phyloP scores from a whole-genome alignment of 1,140 invertebrate species.

The Hyles euphorbiae region DNA sequence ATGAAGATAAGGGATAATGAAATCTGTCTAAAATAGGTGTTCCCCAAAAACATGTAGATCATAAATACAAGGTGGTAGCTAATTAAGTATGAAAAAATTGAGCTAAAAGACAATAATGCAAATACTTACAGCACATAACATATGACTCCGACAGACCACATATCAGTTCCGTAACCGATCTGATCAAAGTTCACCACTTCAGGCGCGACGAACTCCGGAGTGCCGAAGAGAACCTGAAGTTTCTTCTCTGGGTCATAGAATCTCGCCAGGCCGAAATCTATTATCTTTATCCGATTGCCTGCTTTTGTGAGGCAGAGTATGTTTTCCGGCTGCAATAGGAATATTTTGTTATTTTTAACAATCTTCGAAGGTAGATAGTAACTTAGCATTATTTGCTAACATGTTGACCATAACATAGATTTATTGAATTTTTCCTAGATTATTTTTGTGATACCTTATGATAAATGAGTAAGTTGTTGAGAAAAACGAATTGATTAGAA shows the following conservation, averaged over 20 bases:
- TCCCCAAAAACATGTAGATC: too few species aligned
- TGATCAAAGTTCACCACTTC: conserved; percentile 99
- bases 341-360: not conserved
- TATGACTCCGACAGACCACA: conserved; percentile 99
- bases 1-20: too few species aligned
- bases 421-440: too few species aligned
- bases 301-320: conserved; percentile 95
- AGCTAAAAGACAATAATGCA: not conserved
- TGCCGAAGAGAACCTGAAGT: conserved; percentile 95
- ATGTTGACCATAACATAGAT: too few species aligned
- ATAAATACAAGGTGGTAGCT: too few species aligned
- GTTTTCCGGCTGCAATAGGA: conserved; percentile 91
- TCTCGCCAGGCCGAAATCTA: conserved; percentile 96
- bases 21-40: too few species aligned
- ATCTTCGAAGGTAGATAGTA: too few species aligned
- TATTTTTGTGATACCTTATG: too few species aligned
- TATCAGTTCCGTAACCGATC: conserved; percentile 95
- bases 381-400: too few species aligned
- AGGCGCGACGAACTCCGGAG: conserved; percentile 98
- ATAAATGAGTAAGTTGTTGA: too few species aligned
- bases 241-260: conserved; percentile 95
- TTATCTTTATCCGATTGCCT: conserved; percentile 98
- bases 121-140: conserved; percentile 97
- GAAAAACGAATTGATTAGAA: too few species aligned
- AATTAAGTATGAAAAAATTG: not conserved